phyloP scores from a whole-genome alignment of 2,888 invertebrate genomes.

The Oligia fasciuncula region DNA sequence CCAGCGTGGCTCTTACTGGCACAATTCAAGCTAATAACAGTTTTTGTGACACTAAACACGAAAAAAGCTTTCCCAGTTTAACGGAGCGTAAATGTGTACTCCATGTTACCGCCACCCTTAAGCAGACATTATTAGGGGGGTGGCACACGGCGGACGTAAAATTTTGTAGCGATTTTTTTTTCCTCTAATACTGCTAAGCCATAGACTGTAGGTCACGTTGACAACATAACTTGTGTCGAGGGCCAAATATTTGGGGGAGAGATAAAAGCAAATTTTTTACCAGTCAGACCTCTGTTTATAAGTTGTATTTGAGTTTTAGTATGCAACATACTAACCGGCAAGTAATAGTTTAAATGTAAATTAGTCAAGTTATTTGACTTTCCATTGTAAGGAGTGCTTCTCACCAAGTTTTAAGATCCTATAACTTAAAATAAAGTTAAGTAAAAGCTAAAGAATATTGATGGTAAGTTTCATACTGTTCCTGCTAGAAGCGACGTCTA shows the following conservation, averaged over 20 bases:
- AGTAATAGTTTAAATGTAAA: constrained; percentile 49
- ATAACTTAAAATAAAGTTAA: constrained; percentile 9
- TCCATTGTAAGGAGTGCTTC: background rate
- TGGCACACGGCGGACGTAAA: constrained; percentile 85
- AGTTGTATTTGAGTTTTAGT: constrained; percentile 50
- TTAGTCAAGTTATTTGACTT: constrained; percentile 32
- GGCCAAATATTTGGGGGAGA: constrained; percentile 74
- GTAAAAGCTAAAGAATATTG: constrained; percentile 25
- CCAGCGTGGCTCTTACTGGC: constrained; percentile 74
- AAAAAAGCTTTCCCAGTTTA: constrained; percentile 90
- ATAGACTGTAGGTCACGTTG: constrained; percentile 85
- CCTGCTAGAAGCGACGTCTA: background rate
- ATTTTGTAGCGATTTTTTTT: constrained; percentile 88
- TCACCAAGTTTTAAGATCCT: background rate
- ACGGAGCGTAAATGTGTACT: constrained; percentile 90
- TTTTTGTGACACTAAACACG: constrained; percentile 90
- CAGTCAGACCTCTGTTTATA: constrained; percentile 52
- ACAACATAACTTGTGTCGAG: constrained; percentile 78
- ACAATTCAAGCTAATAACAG: constrained; percentile 89
- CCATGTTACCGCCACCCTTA: constrained; percentile 88
- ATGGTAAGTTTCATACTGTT: constrained; percentile 13
- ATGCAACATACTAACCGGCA: constrained; percentile 40
- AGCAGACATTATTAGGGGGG: constrained; percentile 90
- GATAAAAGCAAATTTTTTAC: constrained; percentile 61
- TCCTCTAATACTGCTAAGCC: constrained; percentile 83